Conservation (phyloP, 2,113 vertebrate species). For the Dipodomys merriami region DNA sequence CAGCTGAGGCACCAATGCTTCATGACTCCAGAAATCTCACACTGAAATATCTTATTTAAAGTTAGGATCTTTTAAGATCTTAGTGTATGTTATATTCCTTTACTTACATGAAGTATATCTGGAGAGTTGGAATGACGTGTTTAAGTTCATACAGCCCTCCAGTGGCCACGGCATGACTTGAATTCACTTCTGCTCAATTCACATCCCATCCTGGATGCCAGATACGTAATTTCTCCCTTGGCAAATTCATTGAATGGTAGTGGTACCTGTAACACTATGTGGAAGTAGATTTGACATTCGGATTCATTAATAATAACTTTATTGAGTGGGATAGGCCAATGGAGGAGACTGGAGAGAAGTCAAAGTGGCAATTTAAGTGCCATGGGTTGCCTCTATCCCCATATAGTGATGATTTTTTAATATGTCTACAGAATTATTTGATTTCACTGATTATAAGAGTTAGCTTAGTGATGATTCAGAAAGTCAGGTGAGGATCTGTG, state of each 20-base stretch:
- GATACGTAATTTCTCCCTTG: neutral
- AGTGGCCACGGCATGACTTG: conserved; percentile 2
- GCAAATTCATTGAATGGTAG: neutral
- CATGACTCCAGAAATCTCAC: conserved; percentile 21
- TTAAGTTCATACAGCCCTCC: neutral
- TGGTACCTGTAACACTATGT: neutral
- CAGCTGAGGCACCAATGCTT: neutral
- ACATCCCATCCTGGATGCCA: neutral
- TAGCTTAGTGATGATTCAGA: neutral
- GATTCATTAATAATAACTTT: neutral
- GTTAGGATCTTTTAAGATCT: neutral
- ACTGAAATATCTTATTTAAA: neutral
- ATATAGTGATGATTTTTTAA: neutral
- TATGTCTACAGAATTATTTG: neutral
- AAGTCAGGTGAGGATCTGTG: neutral
- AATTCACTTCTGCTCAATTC: neutral
- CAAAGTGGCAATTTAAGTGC: neutral
- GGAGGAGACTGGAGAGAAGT: too few relatives aligned
- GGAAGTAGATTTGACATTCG: neutral
- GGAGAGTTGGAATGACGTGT: neutral
- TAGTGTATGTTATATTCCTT: neutral
- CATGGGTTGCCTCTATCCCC: too few relatives aligned
- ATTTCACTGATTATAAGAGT: neutral
- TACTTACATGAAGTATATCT: neutral
- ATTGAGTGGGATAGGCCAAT: neutral